A percentile compares a stretch with the other conserved stretches of the same genome.
Conservation (phyloP, 2,797 vertebrate species). For the Limnodromus scolopaceus region DNA sequence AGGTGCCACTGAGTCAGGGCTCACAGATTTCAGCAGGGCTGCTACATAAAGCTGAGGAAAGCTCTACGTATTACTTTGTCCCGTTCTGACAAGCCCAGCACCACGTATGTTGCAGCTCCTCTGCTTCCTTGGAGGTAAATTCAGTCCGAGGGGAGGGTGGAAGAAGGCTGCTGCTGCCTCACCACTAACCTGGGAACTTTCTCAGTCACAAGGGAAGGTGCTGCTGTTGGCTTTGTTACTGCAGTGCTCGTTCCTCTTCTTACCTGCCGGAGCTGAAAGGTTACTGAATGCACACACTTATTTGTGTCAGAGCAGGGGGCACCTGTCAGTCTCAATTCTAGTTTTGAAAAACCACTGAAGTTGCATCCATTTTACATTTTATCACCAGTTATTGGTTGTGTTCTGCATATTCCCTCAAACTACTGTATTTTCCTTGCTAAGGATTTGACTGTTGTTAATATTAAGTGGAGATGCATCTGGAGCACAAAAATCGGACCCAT, state of each 20-base stretch:
- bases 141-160: not conserved
- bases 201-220: not conserved
- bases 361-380: not conserved
- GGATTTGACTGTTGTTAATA: not conserved
- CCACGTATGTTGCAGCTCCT: not conserved
- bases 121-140: not conserved
- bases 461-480: not conserved
- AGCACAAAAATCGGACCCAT: not conserved
- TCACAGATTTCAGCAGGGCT: not conserved
- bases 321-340: not conserved
- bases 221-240: not conserved
- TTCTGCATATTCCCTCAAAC: not conserved
- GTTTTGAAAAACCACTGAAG: not conserved
- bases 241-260: not conserved
- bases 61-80: not conserved
- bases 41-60: not conserved
- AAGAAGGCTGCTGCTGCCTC: not conserved
- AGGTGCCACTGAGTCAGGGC: not conserved
- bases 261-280: not conserved
- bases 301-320: not conserved
- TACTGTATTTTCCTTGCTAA: not conserved
- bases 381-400: not conserved
- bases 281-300: not conserved
- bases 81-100: not conserved
- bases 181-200: not conserved